Evolutionary conservation across 1,140 invertebrate genomes (phyloP), one percentile per base, ranked within the genome.

Genomic region (Drosophila bifasciata): DNA sequence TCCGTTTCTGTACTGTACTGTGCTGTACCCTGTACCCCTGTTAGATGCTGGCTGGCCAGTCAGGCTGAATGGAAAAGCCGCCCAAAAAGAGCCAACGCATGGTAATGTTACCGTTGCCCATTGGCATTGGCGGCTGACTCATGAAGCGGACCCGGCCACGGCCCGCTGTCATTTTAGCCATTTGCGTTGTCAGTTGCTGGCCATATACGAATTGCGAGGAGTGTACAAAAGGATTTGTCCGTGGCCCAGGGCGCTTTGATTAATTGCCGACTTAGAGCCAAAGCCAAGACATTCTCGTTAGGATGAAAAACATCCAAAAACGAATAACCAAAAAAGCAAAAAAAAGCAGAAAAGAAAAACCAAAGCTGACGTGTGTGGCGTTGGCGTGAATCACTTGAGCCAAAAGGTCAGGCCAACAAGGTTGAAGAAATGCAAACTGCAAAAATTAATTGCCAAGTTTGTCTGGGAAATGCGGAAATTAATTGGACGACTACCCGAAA

Each of bases 391-490:
- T 85, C 83, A 85, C 68, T 85, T 81, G 68, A 81, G 78, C 74
- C 81, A 88, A 88, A 83, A 83, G 83, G 83, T 88, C 83, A 88
- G 71, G 51, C 79, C 76, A 69, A 88, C 83, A 83, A 83, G 81
- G 81, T 88, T 86, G 83, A 78, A 83, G 83, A 86, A 88, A 86
- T 86, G 83, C 75, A 86, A 84, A 76, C 80, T 53, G 59, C 62
- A 76, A 88, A 88, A 86, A 86, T 88, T 86, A 88, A 86, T 88
- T 86, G 83, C 83, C 83, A 79, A 77, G 21, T 52, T 86, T 67
- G 84, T 76, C 62, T 88, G 83, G 78, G 84, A 88, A 88, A 83
- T 76, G 83, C 83, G 83, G 83, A 88, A 89, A 89, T 88, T 88
- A 88, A 88, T 89, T 88, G 83, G 71, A 74, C 76, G 84, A 86